Conservation (phyloP, 2,888 invertebrate genomes). For the Euspilapteryx auroguttella region DNA sequence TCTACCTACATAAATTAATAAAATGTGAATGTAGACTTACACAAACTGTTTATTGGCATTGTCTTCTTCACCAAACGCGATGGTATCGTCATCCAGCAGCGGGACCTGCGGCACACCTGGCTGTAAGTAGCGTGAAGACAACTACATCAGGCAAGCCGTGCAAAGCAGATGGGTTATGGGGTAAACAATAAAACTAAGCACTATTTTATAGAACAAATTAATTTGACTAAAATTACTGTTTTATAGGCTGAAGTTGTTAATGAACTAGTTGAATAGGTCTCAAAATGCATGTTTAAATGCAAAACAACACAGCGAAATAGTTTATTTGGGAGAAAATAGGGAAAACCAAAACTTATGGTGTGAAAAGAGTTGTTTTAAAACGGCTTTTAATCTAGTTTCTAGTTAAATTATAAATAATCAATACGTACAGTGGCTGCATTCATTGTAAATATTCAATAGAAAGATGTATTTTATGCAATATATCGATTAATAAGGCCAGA, state of each 20-base stretch:
- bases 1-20: too few species aligned
- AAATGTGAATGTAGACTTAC: too few species aligned
- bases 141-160: slow-evolving; percentile 54
- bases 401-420: slow-evolving; percentile 2
- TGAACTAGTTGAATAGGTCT: too few species aligned
- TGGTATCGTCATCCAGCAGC: slow-evolving; percentile 81
- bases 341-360: too few species aligned
- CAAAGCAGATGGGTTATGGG: slow-evolving; percentile 38
- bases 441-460: slow-evolving; percentile 20
- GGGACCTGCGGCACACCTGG: slow-evolving; percentile 73
- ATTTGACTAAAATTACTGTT: too few species aligned
- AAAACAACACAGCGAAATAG: too few species aligned
- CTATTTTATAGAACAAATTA: too few species aligned
- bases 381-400: slow-evolving; percentile 1
- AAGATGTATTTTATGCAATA: slow-evolving; percentile 2
- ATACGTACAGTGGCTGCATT: slow-evolving; percentile 50
- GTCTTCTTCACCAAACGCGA: slow-evolving; percentile 86
- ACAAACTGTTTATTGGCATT: slow-evolving; percentile 50
- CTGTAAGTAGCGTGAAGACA: slow-evolving; percentile 37
- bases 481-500: neutral
- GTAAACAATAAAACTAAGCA: too few species aligned
- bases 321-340: too few species aligned
- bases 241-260: too few species aligned
- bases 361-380: too few species aligned
- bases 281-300: too few species aligned